Percentiles rank a stretch among this genome's conserved stretches.
These are phyloP conservation scores for Corvus cornix DNA, from an alignment of 2,113 vertebrate genomes.

Conservation along the genomic window DNA sequence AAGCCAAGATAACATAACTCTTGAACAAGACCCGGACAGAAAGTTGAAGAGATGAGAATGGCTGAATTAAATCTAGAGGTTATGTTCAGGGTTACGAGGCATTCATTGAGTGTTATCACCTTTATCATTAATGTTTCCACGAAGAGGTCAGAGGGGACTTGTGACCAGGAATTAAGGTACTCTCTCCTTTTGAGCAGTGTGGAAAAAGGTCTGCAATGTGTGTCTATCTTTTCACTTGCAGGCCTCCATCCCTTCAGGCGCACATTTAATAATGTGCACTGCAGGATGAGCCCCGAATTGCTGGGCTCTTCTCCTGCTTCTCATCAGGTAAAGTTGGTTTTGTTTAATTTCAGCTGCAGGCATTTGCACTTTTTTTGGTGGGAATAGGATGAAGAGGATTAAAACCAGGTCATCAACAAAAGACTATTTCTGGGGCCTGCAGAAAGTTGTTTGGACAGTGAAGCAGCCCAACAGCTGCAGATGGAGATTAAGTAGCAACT, in stretches of 20 bases:
- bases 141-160: not conserved
- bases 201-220: not conserved
- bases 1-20: conserved; percentile 20
- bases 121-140: not conserved
- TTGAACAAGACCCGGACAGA: not conserved
- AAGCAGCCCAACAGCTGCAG: not conserved
- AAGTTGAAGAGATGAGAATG: conserved; percentile 5
- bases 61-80: conserved; percentile 44
- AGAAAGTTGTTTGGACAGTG: not conserved
- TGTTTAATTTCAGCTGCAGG: not conserved
- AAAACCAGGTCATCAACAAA: not conserved
- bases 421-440: not conserved
- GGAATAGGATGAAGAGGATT: not conserved
- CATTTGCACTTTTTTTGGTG: not conserved
- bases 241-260: not conserved
- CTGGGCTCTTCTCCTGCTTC: not conserved
- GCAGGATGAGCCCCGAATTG: not conserved
- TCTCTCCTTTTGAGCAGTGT: not conserved
- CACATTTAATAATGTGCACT: not conserved
- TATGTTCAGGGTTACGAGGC: not conserved
- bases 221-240: not conserved
- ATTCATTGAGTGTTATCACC: not conserved
- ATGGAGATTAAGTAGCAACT: not conserved
- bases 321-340: not conserved
- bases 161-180: not conserved